Evolutionary conservation across 53 echinoderm and acorn worm genomes (phyloP).

Genomic region (Paracentrotus lividus): DNA sequence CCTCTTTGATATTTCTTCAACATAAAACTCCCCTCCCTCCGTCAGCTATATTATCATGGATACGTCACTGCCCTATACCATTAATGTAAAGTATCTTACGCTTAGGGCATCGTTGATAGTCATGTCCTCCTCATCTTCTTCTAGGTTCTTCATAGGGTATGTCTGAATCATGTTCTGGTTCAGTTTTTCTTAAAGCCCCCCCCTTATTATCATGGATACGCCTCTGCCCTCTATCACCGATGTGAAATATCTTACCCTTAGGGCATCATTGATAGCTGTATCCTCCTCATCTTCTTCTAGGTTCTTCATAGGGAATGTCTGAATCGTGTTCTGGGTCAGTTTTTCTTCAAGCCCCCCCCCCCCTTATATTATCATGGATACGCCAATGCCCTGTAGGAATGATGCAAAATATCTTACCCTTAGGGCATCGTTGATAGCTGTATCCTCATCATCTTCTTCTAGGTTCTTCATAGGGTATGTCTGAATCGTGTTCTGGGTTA

Average conservation of each 20-base stretch:
- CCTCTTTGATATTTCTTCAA: too few species aligned
- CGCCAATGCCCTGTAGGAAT: too few species aligned
- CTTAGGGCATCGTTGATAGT: conserved; percentile 89
- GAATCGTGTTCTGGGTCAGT: conserved; percentile 79
- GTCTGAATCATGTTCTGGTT: conserved; percentile 79
- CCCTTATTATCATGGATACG: too few species aligned
- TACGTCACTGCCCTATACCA: too few species aligned
- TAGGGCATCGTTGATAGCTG: conserved; percentile 86
- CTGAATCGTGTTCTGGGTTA: conserved; percentile 79
- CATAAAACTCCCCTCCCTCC: too few species aligned
- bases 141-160: conserved; percentile 95
- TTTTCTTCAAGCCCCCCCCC: too few species aligned
- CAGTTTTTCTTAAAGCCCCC: too few species aligned
- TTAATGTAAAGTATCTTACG: too few species aligned
- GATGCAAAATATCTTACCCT: too few species aligned
- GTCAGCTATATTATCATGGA: too few species aligned
- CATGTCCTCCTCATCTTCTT: conserved; percentile 92
- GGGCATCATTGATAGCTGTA: conserved; percentile 82
- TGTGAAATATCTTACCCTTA: conserved; percentile 97
- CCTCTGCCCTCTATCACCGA: too few species aligned
- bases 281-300: conserved; percentile 95
- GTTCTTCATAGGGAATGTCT: conserved; percentile 94
- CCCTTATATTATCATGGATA: too few species aligned
- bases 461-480: conserved; percentile 96
- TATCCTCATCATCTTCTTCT: conserved; percentile 94